Conservation (phyloP, 2,888 invertebrate genomes). For the Caenorhabditis angaria region DNA sequence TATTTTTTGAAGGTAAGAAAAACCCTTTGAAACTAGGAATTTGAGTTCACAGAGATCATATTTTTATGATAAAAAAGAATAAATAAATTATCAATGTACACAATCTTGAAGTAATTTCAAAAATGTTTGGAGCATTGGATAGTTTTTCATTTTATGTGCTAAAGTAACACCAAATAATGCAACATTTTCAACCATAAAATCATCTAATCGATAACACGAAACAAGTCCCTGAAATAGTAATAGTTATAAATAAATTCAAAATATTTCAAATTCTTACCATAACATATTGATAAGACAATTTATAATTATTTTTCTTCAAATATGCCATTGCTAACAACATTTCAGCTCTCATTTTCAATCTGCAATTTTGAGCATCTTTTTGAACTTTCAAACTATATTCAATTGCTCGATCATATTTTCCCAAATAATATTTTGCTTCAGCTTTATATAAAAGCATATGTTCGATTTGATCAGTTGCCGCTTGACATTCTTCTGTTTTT, state of each 20-base stretch:
- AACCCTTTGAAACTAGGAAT: background rate
- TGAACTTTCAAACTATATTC: conserved; percentile 19
- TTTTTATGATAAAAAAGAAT: background rate
- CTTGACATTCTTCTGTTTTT: background rate
- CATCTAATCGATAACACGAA: conserved; percentile 15
- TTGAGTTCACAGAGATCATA: background rate
- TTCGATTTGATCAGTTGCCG: conserved; percentile 9
- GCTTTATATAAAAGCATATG: conserved; percentile 24
- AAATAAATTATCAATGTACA: conserved; percentile 17
- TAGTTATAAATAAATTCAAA: background rate
- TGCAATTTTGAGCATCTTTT: background rate
- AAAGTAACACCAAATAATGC: conserved; percentile 31
- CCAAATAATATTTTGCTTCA: conserved; percentile 3
- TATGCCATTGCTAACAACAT: conserved; percentile 36
- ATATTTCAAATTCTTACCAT: conserved; percentile 15
- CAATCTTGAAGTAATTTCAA: conserved; percentile 12
- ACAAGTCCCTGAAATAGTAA: conserved; percentile 18
- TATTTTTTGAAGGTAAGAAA: background rate
- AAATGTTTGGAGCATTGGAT: conserved; percentile 21
- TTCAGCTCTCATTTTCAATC: conserved; percentile 17
- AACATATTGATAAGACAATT: conserved; percentile 15
- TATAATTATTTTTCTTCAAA: conserved; percentile 24
- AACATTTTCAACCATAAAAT: conserved; percentile 35
- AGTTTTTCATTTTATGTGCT: conserved; percentile 35
- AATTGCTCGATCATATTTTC: conserved; percentile 24